Evolutionary conservation across 2,797 vertebrate species (phyloP).

Genomic region (Galago senegalensis): DNA sequence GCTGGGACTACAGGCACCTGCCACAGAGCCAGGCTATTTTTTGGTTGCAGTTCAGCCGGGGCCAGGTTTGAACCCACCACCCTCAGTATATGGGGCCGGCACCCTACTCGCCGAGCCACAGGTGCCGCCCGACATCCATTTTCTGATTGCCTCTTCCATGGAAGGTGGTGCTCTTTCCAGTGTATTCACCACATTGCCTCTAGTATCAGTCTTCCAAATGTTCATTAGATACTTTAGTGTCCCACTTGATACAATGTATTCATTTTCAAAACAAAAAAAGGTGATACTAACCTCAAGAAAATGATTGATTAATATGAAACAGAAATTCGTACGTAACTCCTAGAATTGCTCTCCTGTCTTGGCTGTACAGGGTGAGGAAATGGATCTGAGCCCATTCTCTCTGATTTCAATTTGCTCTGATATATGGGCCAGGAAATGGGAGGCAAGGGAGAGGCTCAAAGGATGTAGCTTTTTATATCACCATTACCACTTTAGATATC

Average conservation of each 20-base stretch:
- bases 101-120: too few species aligned
- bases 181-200: neutral
- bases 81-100: too few species aligned
- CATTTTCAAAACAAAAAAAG: neutral
- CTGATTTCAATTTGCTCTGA: neutral
- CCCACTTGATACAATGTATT: neutral
- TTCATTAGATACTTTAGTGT: too few species aligned
- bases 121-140: too few species aligned
- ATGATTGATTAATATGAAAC: neutral
- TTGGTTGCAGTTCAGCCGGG: too few species aligned
- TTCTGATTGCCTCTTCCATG: too few species aligned
- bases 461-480: neutral
- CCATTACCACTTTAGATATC: neutral
- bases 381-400: neutral
- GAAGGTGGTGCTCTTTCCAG: too few species aligned
- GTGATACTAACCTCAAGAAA: neutral
- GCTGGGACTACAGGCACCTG: too few species aligned
- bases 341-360: neutral
- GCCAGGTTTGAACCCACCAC: too few species aligned
- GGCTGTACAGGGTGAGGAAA: rapidly evolving
- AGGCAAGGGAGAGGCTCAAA: neutral
- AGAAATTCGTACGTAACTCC: neutral
- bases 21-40: too few species aligned
- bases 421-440: neutral
- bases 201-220: neutral